Conservation (phyloP, 2,888 invertebrate genomes). For the Meghimatium bilineatum region DNA sequence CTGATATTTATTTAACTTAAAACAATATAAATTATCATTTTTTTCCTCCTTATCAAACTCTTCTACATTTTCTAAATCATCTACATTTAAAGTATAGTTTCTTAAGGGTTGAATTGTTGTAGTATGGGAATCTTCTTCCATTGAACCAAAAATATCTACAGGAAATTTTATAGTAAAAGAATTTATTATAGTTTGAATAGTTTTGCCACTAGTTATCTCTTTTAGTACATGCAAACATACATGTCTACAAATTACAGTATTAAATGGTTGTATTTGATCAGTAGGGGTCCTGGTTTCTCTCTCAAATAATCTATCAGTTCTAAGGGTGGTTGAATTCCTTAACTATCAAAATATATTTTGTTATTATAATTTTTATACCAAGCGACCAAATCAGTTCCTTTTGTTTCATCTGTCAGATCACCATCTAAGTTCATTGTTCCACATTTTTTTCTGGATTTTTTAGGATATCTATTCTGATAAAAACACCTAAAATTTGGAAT, state of each 20-base stretch:
- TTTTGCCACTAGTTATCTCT: background rate
- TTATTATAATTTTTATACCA: slow-evolving; percentile 6
- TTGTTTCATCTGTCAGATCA: slow-evolving; percentile 2
- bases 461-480: background rate
- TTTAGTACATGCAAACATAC: background rate
- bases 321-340: slow-evolving; percentile 1
- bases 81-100: background rate
- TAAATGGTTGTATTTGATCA: background rate
- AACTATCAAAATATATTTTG: slow-evolving; percentile 2
- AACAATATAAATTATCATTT: slow-evolving; percentile 17
- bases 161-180: slow-evolving; percentile 9
- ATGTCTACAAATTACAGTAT: background rate
- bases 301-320: background rate
- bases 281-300: background rate
- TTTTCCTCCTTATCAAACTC: slow-evolving; percentile 6
- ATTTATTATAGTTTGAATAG: background rate
- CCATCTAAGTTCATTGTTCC: background rate
- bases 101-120: background rate
- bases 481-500: background rate
- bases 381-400: slow-evolving; percentile 18
- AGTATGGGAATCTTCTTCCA: background rate
- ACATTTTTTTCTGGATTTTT: background rate
- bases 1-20: background rate
- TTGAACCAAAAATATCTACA: slow-evolving; percentile 17
- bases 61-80: slow-evolving; percentile 29